Evolutionary conservation across 2,797 vertebrate species (phyloP).

Genomic region (Gastrophryne carolinensis): DNA sequence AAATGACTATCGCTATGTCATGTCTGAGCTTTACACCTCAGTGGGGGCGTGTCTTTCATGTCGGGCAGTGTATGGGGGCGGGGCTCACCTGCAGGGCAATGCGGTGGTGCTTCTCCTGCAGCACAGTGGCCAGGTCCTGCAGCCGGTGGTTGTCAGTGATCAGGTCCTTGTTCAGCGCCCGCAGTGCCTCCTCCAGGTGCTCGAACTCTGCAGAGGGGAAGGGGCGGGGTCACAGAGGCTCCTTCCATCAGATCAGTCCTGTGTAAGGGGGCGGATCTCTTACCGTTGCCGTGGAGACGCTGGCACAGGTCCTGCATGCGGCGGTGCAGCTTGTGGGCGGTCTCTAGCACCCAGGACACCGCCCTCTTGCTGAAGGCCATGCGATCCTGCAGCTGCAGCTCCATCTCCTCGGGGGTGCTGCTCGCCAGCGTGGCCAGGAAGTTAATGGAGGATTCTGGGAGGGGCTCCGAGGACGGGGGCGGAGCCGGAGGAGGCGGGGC

Average conservation of each 20-base stretch:
- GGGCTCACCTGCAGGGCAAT: conserved; percentile 88
- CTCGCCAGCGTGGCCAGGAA: conserved; percentile 82
- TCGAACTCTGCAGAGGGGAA: conserved; percentile 62
- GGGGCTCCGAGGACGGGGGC: conserved; percentile 47
- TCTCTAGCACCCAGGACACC: conserved; percentile 79
- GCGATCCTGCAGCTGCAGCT: conserved; percentile 83
- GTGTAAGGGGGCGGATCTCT: conserved; percentile 37
- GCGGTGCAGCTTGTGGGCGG: conserved; percentile 81
- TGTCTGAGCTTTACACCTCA: too few relatives aligned
- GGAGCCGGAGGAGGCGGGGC: neutral
- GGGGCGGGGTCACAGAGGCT: neutral
- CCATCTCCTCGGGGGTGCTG: conserved; percentile 85
- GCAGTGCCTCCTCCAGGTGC: conserved; percentile 68
- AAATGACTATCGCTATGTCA: too few relatives aligned
- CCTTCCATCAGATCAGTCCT: too few relatives aligned
- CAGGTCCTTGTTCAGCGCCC: conserved; percentile 70
- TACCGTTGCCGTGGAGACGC: conserved; percentile 75
- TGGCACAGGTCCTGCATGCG: conserved; percentile 79
- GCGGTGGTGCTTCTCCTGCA: conserved; percentile 89
- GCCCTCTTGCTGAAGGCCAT: conserved; percentile 90
- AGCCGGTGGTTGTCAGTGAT: conserved; percentile 80
- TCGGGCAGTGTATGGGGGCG: too few relatives aligned
- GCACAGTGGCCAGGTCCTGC: conserved; percentile 80
- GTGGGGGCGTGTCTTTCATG: too few relatives aligned
- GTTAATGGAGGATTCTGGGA: conserved; percentile 80